Conservation (phyloP, 2,888 invertebrate genomes). For the Stenotaenia linearis region DNA sequence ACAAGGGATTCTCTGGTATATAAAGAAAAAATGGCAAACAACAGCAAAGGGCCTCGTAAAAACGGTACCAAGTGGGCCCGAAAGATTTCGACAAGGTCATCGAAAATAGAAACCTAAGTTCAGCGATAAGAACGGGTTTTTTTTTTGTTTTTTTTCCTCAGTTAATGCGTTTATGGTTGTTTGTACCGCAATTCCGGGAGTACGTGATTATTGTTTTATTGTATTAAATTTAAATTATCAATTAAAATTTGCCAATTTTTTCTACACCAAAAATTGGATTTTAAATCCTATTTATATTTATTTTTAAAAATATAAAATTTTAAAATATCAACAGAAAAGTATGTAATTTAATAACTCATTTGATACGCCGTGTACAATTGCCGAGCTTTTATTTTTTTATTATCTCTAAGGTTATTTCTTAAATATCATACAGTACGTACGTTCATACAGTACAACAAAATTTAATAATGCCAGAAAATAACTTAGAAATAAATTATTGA, state of each 20-base stretch:
- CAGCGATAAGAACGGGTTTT: neutral
- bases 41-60: constrained; percentile 15
- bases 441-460: too few relatives aligned
- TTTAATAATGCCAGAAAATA: too few relatives aligned
- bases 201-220: neutral
- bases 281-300: too few relatives aligned
- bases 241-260: too few relatives aligned
- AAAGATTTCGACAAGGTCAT: constrained; percentile 8
- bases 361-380: neutral
- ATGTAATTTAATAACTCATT: neutral
- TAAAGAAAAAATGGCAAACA: neutral
- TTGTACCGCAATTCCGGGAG: neutral
- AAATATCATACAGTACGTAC: too few relatives aligned
- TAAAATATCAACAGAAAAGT: neutral
- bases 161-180: neutral
- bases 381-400: neutral
- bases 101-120: neutral
- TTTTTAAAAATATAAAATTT: too few relatives aligned
- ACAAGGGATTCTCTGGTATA: neutral
- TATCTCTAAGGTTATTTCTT: neutral
- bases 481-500: too few relatives aligned
- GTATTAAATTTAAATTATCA: too few relatives aligned
- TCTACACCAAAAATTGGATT: too few relatives aligned
- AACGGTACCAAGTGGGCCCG: neutral
- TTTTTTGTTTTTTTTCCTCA: too few relatives aligned